Conservation (phyloP, 2,797 vertebrate genomes). For the Phataginus tricuspis region DNA sequence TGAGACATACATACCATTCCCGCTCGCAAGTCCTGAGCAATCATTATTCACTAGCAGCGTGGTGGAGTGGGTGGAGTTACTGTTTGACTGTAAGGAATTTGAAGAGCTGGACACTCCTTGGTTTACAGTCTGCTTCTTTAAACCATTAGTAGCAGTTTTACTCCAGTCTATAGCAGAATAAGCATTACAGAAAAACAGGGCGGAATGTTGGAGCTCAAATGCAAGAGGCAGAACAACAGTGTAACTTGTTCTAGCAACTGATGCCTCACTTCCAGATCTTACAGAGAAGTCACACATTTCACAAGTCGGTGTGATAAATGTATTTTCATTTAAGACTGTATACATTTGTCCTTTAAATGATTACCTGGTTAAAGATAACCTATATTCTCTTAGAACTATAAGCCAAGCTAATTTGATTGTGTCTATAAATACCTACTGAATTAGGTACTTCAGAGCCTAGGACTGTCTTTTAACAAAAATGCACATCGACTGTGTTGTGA, state of each 20-base stretch:
- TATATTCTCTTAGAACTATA: slow-evolving; percentile 49
- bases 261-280: slow-evolving; percentile 42
- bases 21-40: slow-evolving; percentile 84
- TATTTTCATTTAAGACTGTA: slow-evolving; percentile 24
- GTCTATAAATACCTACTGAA: not conserved
- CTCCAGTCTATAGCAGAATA: slow-evolving; percentile 93
- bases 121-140: slow-evolving; percentile 87
- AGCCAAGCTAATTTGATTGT: slow-evolving; percentile 11
- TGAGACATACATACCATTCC: slow-evolving; percentile 86
- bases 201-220: slow-evolving; percentile 68
- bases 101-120: slow-evolving; percentile 90
- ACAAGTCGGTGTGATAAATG: slow-evolving; percentile 12
- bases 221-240: slow-evolving; percentile 70
- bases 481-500: not conserved
- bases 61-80: slow-evolving; percentile 89
- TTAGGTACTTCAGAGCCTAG: slow-evolving; percentile 6
- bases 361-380: slow-evolving; percentile 38
- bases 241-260: slow-evolving; percentile 65
- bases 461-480: not conserved
- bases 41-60: slow-evolving; percentile 91
- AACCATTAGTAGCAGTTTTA: slow-evolving; percentile 92
- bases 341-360: slow-evolving; percentile 49
- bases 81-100: slow-evolving; percentile 87
- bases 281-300: slow-evolving; percentile 40
- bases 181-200: slow-evolving; percentile 77